These are phyloP conservation scores for Sminthurides bifidus DNA, from an alignment of 1,140 invertebrate species.

Conservation along the genomic window DNA sequence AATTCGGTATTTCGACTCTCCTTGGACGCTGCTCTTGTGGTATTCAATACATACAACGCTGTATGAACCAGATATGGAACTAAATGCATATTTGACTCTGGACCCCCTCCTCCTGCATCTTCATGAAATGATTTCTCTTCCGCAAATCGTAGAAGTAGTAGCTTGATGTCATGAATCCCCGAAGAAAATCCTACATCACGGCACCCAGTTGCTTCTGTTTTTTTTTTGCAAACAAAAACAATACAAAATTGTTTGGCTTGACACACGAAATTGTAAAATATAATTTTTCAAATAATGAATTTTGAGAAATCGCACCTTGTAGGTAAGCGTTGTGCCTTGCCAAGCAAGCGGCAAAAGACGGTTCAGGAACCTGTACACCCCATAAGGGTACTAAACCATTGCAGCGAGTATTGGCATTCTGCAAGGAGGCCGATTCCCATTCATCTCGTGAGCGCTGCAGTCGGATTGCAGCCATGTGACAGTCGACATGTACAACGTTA, in stretches of 20 bases:
- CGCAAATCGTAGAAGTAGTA: conserved; percentile 78
- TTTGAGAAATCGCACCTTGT: conserved; percentile 38
- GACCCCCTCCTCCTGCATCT: conserved; percentile 90
- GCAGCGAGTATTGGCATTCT: conserved; percentile 95
- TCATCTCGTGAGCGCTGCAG: conserved; percentile 70
- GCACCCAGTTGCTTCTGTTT: conserved; percentile 23
- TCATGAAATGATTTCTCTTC: conserved; percentile 92
- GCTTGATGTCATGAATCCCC: conserved; percentile 86
- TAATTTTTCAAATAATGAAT: neutral
- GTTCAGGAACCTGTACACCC: conserved; percentile 90
- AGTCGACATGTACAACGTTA: conserved; percentile 95
- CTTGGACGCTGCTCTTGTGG: conserved; percentile 59
- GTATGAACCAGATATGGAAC: conserved; percentile 89
- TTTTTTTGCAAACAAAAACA: neutral
- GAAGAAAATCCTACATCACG: conserved; percentile 75
- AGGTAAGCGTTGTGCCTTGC: conserved; percentile 78
- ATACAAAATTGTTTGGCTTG: neutral
- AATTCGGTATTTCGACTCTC: conserved; percentile 58
- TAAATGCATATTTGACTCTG: conserved; percentile 93
- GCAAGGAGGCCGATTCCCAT: conserved; percentile 93
- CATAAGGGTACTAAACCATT: conserved; percentile 91
- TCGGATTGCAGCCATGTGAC: conserved; percentile 88
- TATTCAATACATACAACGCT: conserved; percentile 88
- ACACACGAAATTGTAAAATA: conserved; percentile 12
- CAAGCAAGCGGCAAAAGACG: conserved; percentile 83